These are phyloP conservation scores for Zonitis immaculata DNA, from an alignment of 2,888 invertebrate species.

Conservation along the genomic window DNA sequence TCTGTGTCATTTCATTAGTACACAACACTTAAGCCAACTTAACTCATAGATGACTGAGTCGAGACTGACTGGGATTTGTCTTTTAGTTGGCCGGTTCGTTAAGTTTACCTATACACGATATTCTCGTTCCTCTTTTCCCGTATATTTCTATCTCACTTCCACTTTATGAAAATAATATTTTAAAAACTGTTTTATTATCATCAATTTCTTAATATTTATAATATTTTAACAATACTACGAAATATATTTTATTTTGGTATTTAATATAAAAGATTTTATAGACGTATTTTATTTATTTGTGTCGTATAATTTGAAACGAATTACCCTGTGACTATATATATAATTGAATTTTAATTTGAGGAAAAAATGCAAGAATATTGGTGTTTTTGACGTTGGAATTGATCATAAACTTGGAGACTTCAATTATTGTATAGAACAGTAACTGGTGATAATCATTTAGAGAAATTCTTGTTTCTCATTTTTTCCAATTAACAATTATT, in stretches of 20 bases:
- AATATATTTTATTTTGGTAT: no score
- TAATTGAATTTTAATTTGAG: no score
- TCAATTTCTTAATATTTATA: no score
- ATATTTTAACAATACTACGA: no score
- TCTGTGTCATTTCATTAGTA: constrained; percentile 27
- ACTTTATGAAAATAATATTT: no score
- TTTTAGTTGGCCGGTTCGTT: constrained; percentile 7
- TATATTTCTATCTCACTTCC: neutral
- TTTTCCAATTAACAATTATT: no score
- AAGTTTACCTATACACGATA: constrained; percentile 8
- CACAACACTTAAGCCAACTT: constrained; percentile 12
- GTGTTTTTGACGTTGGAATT: neutral
- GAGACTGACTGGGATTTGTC: constrained; percentile 22
- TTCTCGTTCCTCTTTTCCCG: neutral
- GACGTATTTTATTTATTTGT: no score
- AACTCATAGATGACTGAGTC: constrained; percentile 17
- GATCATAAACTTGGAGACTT: constrained; percentile 3
- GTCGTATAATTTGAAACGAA: no score
- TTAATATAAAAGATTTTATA: no score
- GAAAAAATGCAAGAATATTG: neutral
- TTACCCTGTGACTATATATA: no score
- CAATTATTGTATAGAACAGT: constrained; percentile 17
- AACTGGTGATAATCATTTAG: neutral
- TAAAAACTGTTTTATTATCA: no score
- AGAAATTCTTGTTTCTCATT: neutral